These are phyloP conservation scores for Mesembrinibis cayennensis DNA, from an alignment of 2,113 vertebrate genomes.

Conservation along the genomic window DNA sequence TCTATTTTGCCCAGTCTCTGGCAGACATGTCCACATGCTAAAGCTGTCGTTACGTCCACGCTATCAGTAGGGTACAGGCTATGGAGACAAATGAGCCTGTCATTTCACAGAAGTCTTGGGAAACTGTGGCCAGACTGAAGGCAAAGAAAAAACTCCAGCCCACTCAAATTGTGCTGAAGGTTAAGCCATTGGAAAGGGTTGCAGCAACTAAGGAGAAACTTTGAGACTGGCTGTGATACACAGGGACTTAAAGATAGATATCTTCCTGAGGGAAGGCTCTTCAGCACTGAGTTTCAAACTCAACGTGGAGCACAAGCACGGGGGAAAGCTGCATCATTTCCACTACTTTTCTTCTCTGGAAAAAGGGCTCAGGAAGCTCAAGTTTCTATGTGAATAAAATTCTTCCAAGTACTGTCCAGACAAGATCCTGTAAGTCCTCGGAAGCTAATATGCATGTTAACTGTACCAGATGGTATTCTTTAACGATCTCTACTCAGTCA, in stretches of 20 bases:
- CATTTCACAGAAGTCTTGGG: background rate
- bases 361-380: background rate
- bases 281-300: background rate
- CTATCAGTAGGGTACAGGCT: background rate
- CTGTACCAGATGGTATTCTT: background rate
- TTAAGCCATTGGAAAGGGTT: background rate
- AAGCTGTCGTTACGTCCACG: background rate
- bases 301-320: background rate
- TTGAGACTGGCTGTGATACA: background rate
- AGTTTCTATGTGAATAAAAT: background rate
- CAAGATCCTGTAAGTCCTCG: background rate
- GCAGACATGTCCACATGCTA: background rate
- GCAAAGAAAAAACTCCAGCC: background rate
- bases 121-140: background rate
- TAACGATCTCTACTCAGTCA: background rate
- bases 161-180: background rate
- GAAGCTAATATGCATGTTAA: background rate
- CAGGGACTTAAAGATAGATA: background rate
- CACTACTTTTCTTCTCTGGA: background rate
- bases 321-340: background rate
- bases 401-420: background rate
- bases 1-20: background rate
- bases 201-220: background rate
- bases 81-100: background rate
- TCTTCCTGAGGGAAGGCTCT: background rate